A percentile compares a stretch with the other conserved stretches of the same genome.
These are phyloP conservation scores for Solenodon paradoxus DNA, from an alignment of 2,113 vertebrate genomes.

Conservation along the genomic window DNA sequence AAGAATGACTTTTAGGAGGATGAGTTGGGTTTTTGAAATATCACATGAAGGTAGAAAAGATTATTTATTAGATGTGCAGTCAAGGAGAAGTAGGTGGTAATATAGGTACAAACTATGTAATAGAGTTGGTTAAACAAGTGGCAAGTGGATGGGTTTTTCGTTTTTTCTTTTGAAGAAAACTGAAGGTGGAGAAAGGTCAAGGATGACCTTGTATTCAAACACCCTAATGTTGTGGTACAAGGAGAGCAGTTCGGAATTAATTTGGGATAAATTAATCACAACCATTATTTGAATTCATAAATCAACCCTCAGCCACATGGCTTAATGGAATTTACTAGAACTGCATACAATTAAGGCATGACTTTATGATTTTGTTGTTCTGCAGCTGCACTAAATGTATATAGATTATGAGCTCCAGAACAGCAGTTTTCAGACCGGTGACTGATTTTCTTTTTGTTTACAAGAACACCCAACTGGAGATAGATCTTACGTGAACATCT, in stretches of 20 bases:
- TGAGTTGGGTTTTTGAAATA: background rate
- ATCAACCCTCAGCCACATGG: background rate
- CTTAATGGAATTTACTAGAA: background rate
- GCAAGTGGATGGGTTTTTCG: background rate
- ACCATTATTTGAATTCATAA: background rate
- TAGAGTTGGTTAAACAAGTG: background rate
- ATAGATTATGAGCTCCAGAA: background rate
- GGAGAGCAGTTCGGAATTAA: background rate
- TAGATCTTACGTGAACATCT: background rate
- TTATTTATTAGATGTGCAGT: background rate
- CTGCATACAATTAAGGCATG: background rate
- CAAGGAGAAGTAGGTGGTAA: background rate
- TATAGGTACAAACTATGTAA: background rate
- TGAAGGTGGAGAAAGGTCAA: background rate
- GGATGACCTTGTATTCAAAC: background rate
- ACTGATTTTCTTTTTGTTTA: background rate
- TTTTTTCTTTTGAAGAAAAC: background rate
- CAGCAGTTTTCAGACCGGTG: background rate
- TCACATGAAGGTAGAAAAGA: background rate
- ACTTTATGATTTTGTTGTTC: background rate
- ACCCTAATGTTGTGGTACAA: background rate
- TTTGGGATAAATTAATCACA: background rate
- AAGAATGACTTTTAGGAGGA: background rate
- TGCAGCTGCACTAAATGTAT: background rate
- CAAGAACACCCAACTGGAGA: background rate